phyloP scores from a whole-genome alignment of 2,888 invertebrate genomes.

The Mythimna impura region DNA sequence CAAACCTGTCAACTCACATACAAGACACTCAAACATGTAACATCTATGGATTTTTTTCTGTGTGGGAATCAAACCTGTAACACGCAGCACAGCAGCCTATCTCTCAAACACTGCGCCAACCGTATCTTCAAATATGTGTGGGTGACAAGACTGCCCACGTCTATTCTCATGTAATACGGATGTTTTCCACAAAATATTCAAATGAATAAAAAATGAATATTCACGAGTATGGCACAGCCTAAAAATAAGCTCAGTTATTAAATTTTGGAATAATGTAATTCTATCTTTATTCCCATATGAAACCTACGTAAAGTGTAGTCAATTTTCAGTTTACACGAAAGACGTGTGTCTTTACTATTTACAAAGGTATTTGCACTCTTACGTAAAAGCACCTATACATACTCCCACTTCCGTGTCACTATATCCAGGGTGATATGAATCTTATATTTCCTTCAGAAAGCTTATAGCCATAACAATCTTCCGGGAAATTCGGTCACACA shows the following conservation, averaged over 20 bases:
- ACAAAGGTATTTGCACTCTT: conserved; percentile 39
- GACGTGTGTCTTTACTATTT: conserved; percentile 10
- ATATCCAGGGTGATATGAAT: conserved; percentile 59
- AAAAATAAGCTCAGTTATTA: neutral
- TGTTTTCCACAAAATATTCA: neutral
- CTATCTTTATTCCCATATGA: conserved; percentile 3
- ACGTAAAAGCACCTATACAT: conserved; percentile 25
- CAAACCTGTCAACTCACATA: too few species aligned
- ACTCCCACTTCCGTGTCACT: conserved; percentile 28
- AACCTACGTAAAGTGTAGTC: neutral
- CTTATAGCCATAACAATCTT: conserved; percentile 65
- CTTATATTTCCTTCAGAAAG: conserved; percentile 67
- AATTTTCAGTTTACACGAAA: neutral
- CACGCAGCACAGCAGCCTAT: too few species aligned
- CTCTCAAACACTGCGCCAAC: too few species aligned
- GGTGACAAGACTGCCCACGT: neutral
- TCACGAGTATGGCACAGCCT: neutral
- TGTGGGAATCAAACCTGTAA: too few species aligned
- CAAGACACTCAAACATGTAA: too few species aligned
- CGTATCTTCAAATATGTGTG: neutral
- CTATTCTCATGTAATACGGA: neutral
- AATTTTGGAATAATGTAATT: neutral
- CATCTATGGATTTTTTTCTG: too few species aligned
- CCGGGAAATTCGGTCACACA: conserved; percentile 67
- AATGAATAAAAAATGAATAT: too few species aligned